Evolutionary conservation across 2,888 invertebrate species (phyloP).

Genomic region (Cephus rjabovi): DNA sequence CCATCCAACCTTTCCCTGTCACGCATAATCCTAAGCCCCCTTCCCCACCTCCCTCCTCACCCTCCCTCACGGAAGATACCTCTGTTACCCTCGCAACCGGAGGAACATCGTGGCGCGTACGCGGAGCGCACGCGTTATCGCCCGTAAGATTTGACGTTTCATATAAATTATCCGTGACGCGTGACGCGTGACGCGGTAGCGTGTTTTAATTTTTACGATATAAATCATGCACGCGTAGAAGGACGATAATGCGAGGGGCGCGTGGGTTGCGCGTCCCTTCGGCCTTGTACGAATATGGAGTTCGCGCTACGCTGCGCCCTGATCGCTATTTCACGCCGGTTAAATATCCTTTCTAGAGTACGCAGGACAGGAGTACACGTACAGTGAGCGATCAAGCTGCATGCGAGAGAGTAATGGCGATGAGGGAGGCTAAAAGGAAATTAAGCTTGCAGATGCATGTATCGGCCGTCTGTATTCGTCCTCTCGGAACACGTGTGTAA

Average conservation of each 20-base stretch:
- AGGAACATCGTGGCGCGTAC: background rate
- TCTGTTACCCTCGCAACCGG: background rate
- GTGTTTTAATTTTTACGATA: constrained; percentile 19
- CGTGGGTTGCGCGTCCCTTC: background rate
- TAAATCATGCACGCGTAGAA: constrained; percentile 6
- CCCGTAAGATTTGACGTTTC: constrained; percentile 45
- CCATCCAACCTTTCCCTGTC: constrained; percentile 6
- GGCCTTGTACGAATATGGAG: too few relatives aligned
- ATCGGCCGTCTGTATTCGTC: too few relatives aligned
- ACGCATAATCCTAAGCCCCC: constrained; percentile 23
- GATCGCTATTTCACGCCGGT: too few relatives aligned
- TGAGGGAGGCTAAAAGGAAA: too few relatives aligned
- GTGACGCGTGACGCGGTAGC: constrained; percentile 13
- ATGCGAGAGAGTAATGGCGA: too few relatives aligned
- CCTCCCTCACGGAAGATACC: background rate
- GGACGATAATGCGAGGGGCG: background rate
- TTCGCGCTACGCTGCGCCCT: too few relatives aligned
- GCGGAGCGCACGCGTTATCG: constrained; percentile 33
- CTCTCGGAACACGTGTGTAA: too few relatives aligned
- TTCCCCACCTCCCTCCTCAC: background rate
- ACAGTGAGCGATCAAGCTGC: too few relatives aligned
- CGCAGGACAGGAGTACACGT: too few relatives aligned
- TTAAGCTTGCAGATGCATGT: too few relatives aligned
- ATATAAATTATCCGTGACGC: constrained; percentile 34
- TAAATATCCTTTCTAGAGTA: too few relatives aligned